phyloP scores from a whole-genome alignment of 2,888 invertebrate genomes.

The Melangyna quadrimaculata region DNA sequence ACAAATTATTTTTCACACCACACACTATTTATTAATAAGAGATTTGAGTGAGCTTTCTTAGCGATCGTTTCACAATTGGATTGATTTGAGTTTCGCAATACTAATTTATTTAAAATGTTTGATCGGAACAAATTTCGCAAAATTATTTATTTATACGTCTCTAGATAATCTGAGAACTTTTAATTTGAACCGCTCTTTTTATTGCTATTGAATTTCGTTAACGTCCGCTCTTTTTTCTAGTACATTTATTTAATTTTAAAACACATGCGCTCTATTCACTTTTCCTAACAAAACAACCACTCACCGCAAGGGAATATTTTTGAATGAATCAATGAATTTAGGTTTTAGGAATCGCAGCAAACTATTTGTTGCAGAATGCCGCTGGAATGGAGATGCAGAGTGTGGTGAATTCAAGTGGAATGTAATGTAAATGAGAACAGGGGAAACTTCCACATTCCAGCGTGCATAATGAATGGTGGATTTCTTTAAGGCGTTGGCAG shows the following conservation, averaged over 20 bases:
- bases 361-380: not conserved
- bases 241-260: not conserved
- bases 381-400: not conserved
- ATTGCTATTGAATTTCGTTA: conserved; percentile 3
- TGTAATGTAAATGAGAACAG: not conserved
- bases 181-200: not conserved
- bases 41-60: conserved; percentile 33
- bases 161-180: not conserved
- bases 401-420: too few relatives aligned
- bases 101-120: conserved; percentile 48
- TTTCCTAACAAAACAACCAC: conserved; percentile 34
- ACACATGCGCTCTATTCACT: conserved; percentile 46
- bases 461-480: not conserved
- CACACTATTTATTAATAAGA: not conserved
- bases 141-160: conserved; percentile 34
- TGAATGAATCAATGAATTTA: too few relatives aligned
- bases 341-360: conserved; percentile 17
- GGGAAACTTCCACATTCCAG: not conserved
- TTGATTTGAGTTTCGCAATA: conserved; percentile 30
- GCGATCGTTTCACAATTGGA: conserved; percentile 44
- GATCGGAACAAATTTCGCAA: conserved; percentile 7
- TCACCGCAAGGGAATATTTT: conserved; percentile 58
- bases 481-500: too few relatives aligned
- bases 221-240: not conserved
- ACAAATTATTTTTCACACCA: not conserved